Conservation (phyloP, 2,113 vertebrate species). For the Delphinus delphis region DNA sequence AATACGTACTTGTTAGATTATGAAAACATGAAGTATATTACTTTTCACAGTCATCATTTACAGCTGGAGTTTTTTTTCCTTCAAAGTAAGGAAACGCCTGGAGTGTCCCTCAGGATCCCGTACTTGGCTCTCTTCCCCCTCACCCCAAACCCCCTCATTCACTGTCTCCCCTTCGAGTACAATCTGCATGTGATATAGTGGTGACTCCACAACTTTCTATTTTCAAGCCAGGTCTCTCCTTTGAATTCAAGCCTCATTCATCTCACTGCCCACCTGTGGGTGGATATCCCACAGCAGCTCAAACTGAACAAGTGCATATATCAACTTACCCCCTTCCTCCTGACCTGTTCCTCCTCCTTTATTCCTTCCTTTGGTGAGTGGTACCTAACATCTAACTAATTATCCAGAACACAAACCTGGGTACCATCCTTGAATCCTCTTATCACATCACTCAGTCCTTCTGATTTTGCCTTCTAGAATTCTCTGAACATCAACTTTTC, state of each 20-base stretch:
- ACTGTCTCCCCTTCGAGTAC: rapidly evolving
- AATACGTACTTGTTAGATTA: not conserved
- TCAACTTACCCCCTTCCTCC: not conserved
- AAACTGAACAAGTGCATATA: not conserved
- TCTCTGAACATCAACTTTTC: not conserved
- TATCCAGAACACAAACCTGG: not conserved
- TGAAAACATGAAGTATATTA: not conserved
- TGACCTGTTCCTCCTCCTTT: not conserved
- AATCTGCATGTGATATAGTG: rapidly evolving
- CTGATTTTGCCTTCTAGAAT: not conserved
- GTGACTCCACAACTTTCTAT: not conserved
- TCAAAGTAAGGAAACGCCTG: not conserved
- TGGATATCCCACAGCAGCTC: not conserved
- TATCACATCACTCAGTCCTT: not conserved
- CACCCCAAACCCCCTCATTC: not conserved
- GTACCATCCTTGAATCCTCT: not conserved
- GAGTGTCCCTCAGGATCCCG: not conserved
- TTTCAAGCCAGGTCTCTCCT: not conserved
- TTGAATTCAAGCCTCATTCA: not conserved
- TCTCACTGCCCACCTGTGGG: not conserved
- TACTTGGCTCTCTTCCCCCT: not conserved
- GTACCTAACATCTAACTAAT: not conserved
- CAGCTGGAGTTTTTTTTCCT: not conserved
- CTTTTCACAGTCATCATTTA: not conserved
- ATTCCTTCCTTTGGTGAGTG: not conserved